Base-by-base conservation (phyloP, 2,113 vertebrate species). In the Elephantulus edwardii region DNA sequence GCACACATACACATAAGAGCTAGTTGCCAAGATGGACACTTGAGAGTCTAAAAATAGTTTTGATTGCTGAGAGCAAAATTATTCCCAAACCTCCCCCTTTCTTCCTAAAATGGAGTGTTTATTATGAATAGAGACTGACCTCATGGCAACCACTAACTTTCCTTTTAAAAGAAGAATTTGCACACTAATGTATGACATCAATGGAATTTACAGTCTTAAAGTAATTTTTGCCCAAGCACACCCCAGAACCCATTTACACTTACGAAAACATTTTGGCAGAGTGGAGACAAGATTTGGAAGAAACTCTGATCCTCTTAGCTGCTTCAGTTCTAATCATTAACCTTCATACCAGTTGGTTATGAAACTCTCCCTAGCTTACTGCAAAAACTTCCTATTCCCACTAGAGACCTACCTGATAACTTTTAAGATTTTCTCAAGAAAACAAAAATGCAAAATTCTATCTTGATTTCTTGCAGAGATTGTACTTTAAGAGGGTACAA, bases 151-250 rank as follows among this genome's bases (percentile, higher is more conserved):
- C 33, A 48, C 22, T 80, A 56, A 52, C n/a, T 91, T 79, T 88
- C 8, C 66, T 56, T 80, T 38, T 80, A 86, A 84, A 88, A 17
- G 80, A 83, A 54, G 26, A 95, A 77, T 2, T 26, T 38, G 38
- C 38, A 74, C 70, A 90, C 40, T 58, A 83, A 1, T 20, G 89
- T 91, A 40, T 93, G 60, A 94, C 68, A 93, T 56, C 3, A 91
- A 11, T 85, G 3, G 44, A 79, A 70, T 88, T 46, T 86, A 86
- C 26, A 64, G 3, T 76, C 62, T 68, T 76, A 89, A 76, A 89
- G 30, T 46, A 80, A 54, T 81, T 89, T 92, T 89, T 92, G 33
- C 6, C 64, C 89, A 62, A 88, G 68, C n/a, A 90, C 22, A 60
- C 19, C 2, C 16, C 3, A 22, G 40, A 72, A 68, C 24, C 1